These are phyloP conservation scores for Sminthurinus signatus DNA, from an alignment of 1,140 invertebrate genomes.

Conservation along the genomic window DNA sequence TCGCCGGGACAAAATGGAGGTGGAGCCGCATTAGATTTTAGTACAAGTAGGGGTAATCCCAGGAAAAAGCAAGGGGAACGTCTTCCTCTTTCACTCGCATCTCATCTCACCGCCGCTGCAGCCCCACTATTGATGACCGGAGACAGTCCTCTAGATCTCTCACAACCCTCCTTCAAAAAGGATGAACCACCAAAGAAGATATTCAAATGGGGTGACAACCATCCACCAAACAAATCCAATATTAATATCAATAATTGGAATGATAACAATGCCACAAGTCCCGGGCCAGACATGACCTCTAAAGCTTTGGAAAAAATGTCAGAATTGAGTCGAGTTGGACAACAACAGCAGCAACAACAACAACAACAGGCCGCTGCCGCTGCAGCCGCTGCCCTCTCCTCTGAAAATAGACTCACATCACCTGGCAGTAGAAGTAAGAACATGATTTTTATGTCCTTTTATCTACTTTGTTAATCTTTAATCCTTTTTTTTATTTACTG, in stretches of 20 bases:
- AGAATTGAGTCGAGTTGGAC: slow-evolving; percentile 71
- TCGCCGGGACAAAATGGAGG: slow-evolving; percentile 12
- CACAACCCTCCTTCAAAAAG: slow-evolving; percentile 24
- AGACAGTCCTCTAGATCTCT: slow-evolving; percentile 34
- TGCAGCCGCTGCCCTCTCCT: slow-evolving; percentile 49
- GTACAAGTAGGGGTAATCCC: background rate
- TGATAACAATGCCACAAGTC: slow-evolving; percentile 17
- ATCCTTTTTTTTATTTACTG: too few species aligned
- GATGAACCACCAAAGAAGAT: slow-evolving; percentile 29
- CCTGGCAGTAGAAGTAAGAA: slow-evolving; percentile 29
- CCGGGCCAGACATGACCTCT: slow-evolving; percentile 36
- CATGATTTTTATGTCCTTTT: too few species aligned
- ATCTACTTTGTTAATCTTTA: too few species aligned
- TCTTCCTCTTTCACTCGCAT: background rate
- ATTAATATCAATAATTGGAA: slow-evolving; percentile 23
- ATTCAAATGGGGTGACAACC: slow-evolving; percentile 23
- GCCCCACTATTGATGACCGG: background rate
- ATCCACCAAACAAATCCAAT: too few species aligned
- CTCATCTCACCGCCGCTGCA: background rate
- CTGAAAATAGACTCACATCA: slow-evolving; percentile 40
- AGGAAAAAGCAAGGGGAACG: background rate
- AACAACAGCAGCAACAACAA: background rate
- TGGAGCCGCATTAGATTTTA: slow-evolving; percentile 13
- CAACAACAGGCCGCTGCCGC: slow-evolving; percentile 50
- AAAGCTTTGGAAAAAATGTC: slow-evolving; percentile 81